Evolutionary conservation across 1,140 invertebrate genomes (phyloP).

Genomic region (Euwallacea similis): DNA sequence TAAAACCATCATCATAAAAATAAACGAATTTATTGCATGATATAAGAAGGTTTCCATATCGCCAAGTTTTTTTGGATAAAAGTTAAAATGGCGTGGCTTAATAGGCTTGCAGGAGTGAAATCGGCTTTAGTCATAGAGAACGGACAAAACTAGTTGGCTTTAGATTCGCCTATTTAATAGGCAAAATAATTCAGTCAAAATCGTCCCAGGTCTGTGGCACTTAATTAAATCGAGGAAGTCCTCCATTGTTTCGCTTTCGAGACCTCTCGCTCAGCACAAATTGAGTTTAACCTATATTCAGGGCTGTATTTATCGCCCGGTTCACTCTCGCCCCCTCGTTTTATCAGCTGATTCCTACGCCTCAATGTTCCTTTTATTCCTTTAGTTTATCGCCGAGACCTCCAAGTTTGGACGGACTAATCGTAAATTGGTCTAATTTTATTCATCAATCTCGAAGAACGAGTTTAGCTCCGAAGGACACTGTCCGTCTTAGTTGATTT

Average conservation of each 20-base stretch:
- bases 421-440: no score
- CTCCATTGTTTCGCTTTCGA: conserved; percentile 22
- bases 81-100: not conserved
- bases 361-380: conserved; percentile 4
- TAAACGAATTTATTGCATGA: not conserved
- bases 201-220: conserved; percentile 2
- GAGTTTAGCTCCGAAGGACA: no score
- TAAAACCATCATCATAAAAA: not conserved
- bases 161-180: conserved; percentile 4
- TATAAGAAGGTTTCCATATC: not conserved
- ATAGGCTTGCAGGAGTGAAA: no score
- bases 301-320: conserved; percentile 3
- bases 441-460: no score
- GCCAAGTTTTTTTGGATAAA: not conserved
- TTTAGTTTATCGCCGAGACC: not conserved
- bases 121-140: no score
- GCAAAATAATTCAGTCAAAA: conserved; percentile 4
- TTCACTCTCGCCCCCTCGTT: not conserved
- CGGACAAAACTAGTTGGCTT: not conserved
- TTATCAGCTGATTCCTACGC: conserved; percentile 5
- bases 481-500: not conserved
- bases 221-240: conserved; percentile 29
- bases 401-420: no score
- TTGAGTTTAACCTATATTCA: conserved; percentile 23
- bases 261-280: conserved; percentile 14